Evolutionary conservation across 1,140 invertebrate genomes (phyloP).

Genomic region (Belonocnema kinseyi): DNA sequence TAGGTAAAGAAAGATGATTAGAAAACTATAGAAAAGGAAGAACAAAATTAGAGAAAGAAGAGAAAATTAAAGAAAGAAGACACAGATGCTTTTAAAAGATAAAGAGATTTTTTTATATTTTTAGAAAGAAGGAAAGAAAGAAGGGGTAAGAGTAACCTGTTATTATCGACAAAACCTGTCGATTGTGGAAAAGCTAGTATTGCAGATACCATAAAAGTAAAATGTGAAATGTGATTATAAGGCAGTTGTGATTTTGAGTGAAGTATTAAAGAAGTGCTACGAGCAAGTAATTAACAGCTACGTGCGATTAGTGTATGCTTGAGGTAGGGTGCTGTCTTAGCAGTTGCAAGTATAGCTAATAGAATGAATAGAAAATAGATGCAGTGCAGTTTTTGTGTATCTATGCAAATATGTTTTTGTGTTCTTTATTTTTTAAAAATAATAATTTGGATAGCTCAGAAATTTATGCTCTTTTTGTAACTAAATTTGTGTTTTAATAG

Average conservation of each 20-base stretch:
- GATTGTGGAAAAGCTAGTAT: background rate
- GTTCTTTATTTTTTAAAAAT: background rate
- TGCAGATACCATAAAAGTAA: slow-evolving; percentile 30
- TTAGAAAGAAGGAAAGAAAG: slow-evolving; percentile 13
- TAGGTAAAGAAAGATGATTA: background rate
- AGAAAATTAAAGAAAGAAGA: background rate
- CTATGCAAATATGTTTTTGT: background rate
- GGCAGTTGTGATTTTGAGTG: slow-evolving; percentile 27
- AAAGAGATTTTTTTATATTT: background rate
- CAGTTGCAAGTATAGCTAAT: slow-evolving; percentile 37
- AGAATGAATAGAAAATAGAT: slow-evolving; percentile 39
- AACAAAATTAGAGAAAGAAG: background rate
- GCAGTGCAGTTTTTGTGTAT: slow-evolving; percentile 28
- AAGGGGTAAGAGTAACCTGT: slow-evolving; percentile 22
- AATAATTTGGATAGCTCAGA: too few relatives aligned
- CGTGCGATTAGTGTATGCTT: slow-evolving; percentile 43
- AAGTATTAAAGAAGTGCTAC: slow-evolving; percentile 42
- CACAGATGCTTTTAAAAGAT: too few relatives aligned
- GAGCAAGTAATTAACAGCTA: slow-evolving; percentile 44
- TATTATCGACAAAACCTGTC: background rate
- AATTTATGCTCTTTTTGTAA: too few relatives aligned
- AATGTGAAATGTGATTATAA: slow-evolving; percentile 43
- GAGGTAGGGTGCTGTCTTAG: slow-evolving; percentile 37
- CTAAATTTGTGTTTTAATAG: too few relatives aligned
- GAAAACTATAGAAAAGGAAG: background rate